Conservation (phyloP, 2,797 vertebrate genomes). For the Sphenopsis melanotis region DNA sequence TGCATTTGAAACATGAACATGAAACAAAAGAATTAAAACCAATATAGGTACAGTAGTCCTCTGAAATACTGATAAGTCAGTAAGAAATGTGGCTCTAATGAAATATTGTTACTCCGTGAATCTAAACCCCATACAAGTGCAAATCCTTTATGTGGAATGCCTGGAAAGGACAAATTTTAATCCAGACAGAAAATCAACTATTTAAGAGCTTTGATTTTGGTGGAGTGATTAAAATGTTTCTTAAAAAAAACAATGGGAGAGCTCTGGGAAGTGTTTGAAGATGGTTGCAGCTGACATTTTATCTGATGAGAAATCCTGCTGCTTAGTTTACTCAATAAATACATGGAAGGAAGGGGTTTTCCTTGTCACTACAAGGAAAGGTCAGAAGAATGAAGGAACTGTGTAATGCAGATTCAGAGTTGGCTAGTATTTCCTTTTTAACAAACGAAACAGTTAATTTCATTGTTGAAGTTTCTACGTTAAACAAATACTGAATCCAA, state of each 20-base stretch:
- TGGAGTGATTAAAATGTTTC: not conserved
- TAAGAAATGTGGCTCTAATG: not conserved
- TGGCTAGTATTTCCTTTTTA: not conserved
- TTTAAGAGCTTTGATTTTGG: not conserved
- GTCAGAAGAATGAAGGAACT: not conserved
- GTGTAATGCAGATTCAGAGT: not conserved
- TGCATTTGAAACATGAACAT: not conserved
- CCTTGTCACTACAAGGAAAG: not conserved
- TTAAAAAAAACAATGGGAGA: not conserved
- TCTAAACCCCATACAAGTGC: not conserved
- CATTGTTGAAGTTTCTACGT: not conserved
- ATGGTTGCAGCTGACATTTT: not conserved
- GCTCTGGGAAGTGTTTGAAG: not conserved
- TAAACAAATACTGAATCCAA: not conserved
- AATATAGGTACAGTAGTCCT: not conserved
- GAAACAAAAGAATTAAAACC: not conserved
- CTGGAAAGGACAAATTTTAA: not conserved
- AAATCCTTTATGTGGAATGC: not conserved
- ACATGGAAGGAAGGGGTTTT: conserved; percentile 2
- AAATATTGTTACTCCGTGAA: not conserved
- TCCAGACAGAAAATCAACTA: not conserved
- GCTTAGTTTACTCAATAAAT: not conserved
- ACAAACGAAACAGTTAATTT: not conserved
- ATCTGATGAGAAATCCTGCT: conserved; percentile 2
- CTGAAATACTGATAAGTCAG: not conserved